phyloP scores from a whole-genome alignment of 2,113 vertebrate genomes.

The Xiphorhynchus elegans region DNA sequence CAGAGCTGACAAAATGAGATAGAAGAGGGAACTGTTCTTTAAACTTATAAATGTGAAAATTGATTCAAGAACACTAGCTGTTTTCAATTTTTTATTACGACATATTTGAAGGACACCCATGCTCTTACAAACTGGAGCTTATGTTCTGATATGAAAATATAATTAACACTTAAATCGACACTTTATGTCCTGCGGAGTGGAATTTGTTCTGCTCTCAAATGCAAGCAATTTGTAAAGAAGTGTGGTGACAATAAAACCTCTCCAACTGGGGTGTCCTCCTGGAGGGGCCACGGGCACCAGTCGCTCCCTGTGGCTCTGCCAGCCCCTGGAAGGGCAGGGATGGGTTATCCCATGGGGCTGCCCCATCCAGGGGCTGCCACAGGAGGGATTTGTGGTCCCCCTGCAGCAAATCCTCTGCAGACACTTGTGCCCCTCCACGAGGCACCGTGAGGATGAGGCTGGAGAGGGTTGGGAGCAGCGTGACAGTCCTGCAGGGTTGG shows the following conservation, averaged over 20 bases:
- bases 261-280: neutral
- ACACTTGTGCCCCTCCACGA: neutral
- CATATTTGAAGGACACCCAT: slow-evolving; percentile 57
- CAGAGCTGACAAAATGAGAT: slow-evolving; percentile 13
- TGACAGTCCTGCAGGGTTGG: neutral
- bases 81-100: slow-evolving; percentile 66
- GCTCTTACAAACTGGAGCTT: slow-evolving; percentile 63
- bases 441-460: neutral
- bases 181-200: slow-evolving; percentile 30
- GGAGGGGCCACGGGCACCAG: neutral
- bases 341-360: neutral
- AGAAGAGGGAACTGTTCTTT: slow-evolving; percentile 56
- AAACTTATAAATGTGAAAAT: slow-evolving; percentile 72
- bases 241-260: neutral
- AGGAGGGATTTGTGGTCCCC: neutral
- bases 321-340: neutral
- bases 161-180: slow-evolving; percentile 66
- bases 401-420: neutral
- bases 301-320: neutral
- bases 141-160: slow-evolving; percentile 66
- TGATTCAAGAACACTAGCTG: slow-evolving; percentile 70
- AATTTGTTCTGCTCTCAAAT: neutral
- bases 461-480: neutral
- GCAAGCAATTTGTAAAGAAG: neutral
- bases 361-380: neutral